These are phyloP conservation scores for Theristus sp. DNA, from an alignment of 2,888 invertebrate genomes.

Conservation along the genomic window DNA sequence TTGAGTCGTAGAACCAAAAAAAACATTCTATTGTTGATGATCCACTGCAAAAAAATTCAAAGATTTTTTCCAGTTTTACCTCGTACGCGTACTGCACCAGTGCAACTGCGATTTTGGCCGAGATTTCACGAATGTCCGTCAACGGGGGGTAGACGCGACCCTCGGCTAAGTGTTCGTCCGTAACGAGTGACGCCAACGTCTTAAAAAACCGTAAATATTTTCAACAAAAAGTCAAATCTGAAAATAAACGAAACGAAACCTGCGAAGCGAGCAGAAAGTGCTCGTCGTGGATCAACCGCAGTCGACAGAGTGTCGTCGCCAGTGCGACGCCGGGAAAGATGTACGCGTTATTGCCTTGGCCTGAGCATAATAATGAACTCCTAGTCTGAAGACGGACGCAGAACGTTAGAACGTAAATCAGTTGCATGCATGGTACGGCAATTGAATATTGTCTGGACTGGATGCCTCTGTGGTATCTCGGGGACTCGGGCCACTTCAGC, in stretches of 20 bases:
- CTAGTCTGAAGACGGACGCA: too few species aligned
- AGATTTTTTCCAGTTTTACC: too few species aligned
- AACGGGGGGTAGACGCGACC: constrained; percentile 85
- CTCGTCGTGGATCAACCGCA: constrained; percentile 76
- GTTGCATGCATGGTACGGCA: too few species aligned
- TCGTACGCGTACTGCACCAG: constrained; percentile 63
- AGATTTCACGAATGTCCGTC: constrained; percentile 58
- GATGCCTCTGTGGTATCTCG: too few species aligned
- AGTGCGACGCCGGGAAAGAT: constrained; percentile 43
- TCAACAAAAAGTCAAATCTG: not conserved
- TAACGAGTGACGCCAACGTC: constrained; percentile 60
- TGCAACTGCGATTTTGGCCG: constrained; percentile 61
- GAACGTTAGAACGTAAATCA: too few species aligned
- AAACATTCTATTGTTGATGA: too few species aligned
- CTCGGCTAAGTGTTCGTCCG: constrained; percentile 53
- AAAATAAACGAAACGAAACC: constrained; percentile 33
- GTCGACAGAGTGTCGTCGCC: constrained; percentile 73
- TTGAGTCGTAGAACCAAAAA: too few species aligned
- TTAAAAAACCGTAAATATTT: constrained; percentile 27
- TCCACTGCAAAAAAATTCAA: too few species aligned
- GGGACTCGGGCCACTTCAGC: too few species aligned
- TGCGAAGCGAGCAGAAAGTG: constrained; percentile 82
- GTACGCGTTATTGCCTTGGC: not conserved
- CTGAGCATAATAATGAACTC: constrained; percentile 55
- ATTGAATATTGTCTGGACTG: too few species aligned